Base-by-base conservation (phyloP, 2,113 vertebrate species). In the Poecilia latipinna region DNA sequence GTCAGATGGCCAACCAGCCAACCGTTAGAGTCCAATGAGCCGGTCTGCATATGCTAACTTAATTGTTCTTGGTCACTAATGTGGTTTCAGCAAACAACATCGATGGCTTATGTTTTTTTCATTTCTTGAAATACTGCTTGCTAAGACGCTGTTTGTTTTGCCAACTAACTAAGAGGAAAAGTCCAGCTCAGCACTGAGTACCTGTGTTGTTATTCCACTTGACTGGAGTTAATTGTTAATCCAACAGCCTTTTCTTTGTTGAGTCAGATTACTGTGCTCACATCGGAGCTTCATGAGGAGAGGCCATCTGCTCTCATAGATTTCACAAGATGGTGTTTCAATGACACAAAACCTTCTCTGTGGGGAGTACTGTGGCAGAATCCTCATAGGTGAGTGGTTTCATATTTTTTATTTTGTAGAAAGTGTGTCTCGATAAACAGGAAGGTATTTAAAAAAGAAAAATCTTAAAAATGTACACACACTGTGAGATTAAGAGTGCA, bases 261-360 rank as follows among this genome's bases (percentile, higher is more conserved):
- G 73, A 87, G 70, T 90, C 82, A 86, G 88, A 90, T 86, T 88
- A 85, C 83, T 87, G 70, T 79, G 75, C 72, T 85, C 61, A 84
- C 88, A 81, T 81, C 82, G 70, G 78, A 69, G 85, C 65, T 84
- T 88, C 90, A 82, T 90, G 84, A 83, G 78, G 90, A 80, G 91
- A 80, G 44, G 72, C 90, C 91, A 90, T 91, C 88, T 92, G 91
- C 83, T 90, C 75, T 70, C 24, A 80, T 76, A 81, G 86, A 88
- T 74, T 77, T 79, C 81, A 83, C 79, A 91, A 78, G 87, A 86
- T 80, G 80, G 72, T 73, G 63, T 82, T 62, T 74, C 82, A 78
- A 78, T 78, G 70, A 83, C 66, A 75, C 51, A 3, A 6, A 85
- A 68, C 24, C 63, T 69, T 79, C 54, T 31, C 61, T n/a, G 37